These are phyloP conservation scores for Sclerurus mexicanus DNA, from an alignment of 2,113 vertebrate species.

Conservation along the genomic window DNA sequence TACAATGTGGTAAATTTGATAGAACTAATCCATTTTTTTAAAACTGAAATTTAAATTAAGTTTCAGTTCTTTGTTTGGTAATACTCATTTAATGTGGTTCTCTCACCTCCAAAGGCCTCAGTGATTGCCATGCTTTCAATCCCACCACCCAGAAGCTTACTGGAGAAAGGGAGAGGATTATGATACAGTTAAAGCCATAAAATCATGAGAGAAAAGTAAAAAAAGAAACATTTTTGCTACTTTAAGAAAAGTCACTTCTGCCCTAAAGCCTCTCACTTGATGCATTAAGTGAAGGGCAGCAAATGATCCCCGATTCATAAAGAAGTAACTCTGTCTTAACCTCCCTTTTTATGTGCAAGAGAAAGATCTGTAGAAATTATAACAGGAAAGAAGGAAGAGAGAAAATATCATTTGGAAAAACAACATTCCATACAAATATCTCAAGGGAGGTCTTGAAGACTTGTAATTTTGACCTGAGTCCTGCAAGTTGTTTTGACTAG, in stretches of 20 bases:
- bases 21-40: neutral
- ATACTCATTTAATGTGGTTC: neutral
- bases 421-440: neutral
- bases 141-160: constrained; percentile 95
- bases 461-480: neutral
- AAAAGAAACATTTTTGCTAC: neutral
- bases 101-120: constrained; percentile 95
- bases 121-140: constrained; percentile 99
- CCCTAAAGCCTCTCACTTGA: neutral
- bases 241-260: neutral
- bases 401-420: neutral
- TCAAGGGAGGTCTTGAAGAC: neutral
- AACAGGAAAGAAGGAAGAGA: neutral
- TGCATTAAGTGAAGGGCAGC: neutral
- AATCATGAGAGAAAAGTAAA: neutral
- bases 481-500: neutral
- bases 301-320: neutral
- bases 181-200: neutral
- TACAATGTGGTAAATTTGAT: neutral
- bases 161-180: constrained; percentile 66
- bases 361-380: neutral
- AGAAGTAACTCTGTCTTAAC: neutral
- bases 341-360: neutral
- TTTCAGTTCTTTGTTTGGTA: neutral
- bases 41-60: neutral